phyloP scores from a whole-genome alignment of 2,797 vertebrate species.

The Sebastiscus tertius region DNA sequence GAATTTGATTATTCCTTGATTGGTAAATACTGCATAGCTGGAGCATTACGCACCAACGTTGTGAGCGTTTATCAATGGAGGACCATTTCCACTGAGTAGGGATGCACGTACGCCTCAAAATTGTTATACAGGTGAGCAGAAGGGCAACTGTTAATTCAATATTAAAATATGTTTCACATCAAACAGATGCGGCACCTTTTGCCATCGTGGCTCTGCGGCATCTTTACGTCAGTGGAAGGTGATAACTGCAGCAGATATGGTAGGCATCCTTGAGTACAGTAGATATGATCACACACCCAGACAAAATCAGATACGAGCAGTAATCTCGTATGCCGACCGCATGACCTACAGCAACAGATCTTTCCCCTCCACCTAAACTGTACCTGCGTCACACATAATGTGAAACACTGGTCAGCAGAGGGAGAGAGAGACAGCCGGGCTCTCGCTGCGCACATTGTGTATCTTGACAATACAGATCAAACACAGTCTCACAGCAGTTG shows the following conservation, averaged over 20 bases:
- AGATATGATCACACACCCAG: neutral
- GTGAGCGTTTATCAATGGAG: no score
- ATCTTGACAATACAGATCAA: slow-evolving; percentile 42
- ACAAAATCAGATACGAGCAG: neutral
- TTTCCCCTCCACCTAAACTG: neutral
- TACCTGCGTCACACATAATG: neutral
- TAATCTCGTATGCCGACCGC: neutral
- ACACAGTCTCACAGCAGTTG: slow-evolving; percentile 1
- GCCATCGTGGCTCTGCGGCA: neutral
- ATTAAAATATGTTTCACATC: neutral
- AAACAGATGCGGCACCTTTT: neutral
- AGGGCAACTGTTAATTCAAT: neutral
- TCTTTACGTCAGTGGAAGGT: neutral
- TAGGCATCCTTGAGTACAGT: neutral
- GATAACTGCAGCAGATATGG: neutral
- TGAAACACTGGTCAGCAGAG: slow-evolving; percentile 12
- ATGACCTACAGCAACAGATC: neutral
- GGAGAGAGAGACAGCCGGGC: neutral
- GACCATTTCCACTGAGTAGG: neutral
- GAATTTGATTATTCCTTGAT: neutral
- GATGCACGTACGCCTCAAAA: neutral
- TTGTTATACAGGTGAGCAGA: neutral
- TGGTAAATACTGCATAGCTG: neutral
- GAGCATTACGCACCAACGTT: neutral
- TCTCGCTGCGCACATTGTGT: slow-evolving; percentile 10